A percentile compares a stretch with the other conserved stretches of the same genome.
Conservation (phyloP, 2,797 vertebrate species). For the Macropodus opercularis region DNA sequence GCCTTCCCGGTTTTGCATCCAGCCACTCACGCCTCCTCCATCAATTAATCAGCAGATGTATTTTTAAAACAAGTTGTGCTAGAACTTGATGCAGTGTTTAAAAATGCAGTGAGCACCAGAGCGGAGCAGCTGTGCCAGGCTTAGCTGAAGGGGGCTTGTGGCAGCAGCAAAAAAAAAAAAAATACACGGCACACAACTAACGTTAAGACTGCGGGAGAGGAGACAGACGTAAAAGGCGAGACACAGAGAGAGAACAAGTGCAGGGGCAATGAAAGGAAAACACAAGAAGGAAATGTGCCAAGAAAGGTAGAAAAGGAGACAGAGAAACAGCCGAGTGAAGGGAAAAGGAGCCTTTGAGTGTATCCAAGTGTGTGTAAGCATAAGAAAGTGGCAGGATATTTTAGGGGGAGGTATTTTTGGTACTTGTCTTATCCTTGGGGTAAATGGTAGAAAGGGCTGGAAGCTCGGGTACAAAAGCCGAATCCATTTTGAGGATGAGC, state of each 20-base stretch:
- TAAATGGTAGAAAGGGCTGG: conserved; percentile 33
- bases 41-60: conserved; percentile 85
- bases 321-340: conserved; percentile 6
- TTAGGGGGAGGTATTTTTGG: conserved; percentile 61
- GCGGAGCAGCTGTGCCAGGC: conserved; percentile 57
- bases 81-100: conserved; percentile 83
- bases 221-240: conserved; percentile 48
- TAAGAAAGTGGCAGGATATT: conserved; percentile 49
- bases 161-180: conserved; percentile 24
- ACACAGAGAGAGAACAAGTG: conserved; percentile 12
- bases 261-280: conserved; percentile 31
- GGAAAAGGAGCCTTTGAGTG: conserved; percentile 34
- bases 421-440: conserved; percentile 44
- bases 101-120: conserved; percentile 79
- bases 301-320: conserved; percentile 19
- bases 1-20: conserved; percentile 51
- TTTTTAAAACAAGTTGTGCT: conserved; percentile 83
- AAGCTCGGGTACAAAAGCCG: conserved; percentile 40
- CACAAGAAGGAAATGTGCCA: conserved; percentile 11
- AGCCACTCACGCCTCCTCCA: conserved; percentile 63
- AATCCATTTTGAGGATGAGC: conserved; percentile 39
- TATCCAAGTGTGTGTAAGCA: conserved; percentile 41
- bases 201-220: conserved; percentile 18
- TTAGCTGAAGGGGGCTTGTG: conserved; percentile 51
- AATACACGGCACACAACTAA: conserved; percentile 33